Percentiles rank a stretch among this genome's conserved stretches.
phyloP scores from a whole-genome alignment of 1,140 invertebrate genomes.

The Drosophila varians region DNA sequence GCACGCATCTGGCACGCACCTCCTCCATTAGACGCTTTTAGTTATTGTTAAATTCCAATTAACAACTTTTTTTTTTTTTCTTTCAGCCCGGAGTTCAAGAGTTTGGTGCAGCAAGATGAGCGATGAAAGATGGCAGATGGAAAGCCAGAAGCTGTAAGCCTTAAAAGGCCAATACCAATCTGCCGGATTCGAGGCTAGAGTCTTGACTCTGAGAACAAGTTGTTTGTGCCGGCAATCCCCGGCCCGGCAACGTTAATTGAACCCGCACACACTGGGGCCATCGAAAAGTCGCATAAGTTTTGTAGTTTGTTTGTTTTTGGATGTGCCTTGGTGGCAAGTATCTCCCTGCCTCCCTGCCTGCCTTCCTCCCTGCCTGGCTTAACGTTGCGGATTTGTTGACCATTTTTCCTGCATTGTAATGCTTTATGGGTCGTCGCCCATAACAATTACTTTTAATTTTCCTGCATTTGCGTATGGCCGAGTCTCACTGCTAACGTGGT shows the following conservation, averaged over 20 bases:
- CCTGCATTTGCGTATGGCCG: conserved; percentile 43
- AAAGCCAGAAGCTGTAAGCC: conserved; percentile 7
- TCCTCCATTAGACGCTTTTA: conserved; percentile 77
- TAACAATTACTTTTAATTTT: conserved; percentile 76
- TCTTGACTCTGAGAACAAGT: conserved; percentile 43
- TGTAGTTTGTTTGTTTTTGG: conserved; percentile 55
- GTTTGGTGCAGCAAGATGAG: not conserved
- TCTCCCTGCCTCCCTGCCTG: not conserved
- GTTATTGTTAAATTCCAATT: conserved; percentile 82
- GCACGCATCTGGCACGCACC: conserved; percentile 36
- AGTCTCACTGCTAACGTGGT: conserved; percentile 1
- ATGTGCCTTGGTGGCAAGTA: conserved; percentile 7
- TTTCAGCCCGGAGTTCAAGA: conserved; percentile 31
- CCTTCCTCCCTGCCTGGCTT: too few relatives aligned
- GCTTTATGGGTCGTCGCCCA: conserved; percentile 57
- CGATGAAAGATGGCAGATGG: not conserved
- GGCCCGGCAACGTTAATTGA: conserved; percentile 66
- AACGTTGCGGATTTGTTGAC: conserved; percentile 13
- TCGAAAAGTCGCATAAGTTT: conserved; percentile 58
- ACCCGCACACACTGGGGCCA: conserved; percentile 71
- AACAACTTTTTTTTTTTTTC: conserved; percentile 79
- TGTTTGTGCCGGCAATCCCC: conserved; percentile 14
- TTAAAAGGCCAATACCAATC: conserved; percentile 25
- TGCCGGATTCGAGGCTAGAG: conserved; percentile 11
- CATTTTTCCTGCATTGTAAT: conserved; percentile 55